phyloP scores from a whole-genome alignment of 2,888 invertebrate species.

The Bembecia ichneumoniformis region DNA sequence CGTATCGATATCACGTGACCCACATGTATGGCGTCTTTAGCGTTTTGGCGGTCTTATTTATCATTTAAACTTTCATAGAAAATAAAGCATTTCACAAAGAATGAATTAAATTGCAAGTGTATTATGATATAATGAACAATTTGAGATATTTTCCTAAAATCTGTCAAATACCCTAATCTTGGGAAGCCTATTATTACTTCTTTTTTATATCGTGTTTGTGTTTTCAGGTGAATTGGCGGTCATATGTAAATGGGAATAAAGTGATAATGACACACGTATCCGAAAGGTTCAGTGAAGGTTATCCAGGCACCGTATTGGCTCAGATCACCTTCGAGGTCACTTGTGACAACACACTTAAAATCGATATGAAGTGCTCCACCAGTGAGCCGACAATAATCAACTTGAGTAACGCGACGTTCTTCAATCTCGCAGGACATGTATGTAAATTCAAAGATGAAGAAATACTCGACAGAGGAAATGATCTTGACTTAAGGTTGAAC shows the following conservation, averaged over 20 bases:
- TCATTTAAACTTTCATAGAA: too few relatives aligned
- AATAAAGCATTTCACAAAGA: too few relatives aligned
- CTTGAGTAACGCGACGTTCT: conserved; percentile 90
- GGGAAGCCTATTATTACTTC: too few relatives aligned
- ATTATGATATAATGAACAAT: too few relatives aligned
- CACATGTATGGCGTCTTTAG: too few relatives aligned
- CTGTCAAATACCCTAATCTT: too few relatives aligned
- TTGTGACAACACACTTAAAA: conserved; percentile 79
- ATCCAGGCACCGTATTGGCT: conserved; percentile 85
- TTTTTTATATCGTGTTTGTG: background rate
- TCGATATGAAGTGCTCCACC: conserved; percentile 82
- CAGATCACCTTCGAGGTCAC: conserved; percentile 80
- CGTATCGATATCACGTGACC: too few relatives aligned
- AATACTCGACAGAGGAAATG: too few relatives aligned
- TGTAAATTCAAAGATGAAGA: conserved; percentile 20
- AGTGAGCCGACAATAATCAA: conserved; percentile 88
- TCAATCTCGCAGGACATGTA: conserved; percentile 94
- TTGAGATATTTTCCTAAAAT: too few relatives aligned
- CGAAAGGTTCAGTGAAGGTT: conserved; percentile 87
- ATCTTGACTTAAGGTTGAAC: too few relatives aligned
- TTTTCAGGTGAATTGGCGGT: conserved; percentile 76
- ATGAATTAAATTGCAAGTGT: too few relatives aligned
- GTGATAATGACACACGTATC: conserved; percentile 84
- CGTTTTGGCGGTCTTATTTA: too few relatives aligned
- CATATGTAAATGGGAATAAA: conserved; percentile 70